Conservation (phyloP, 2,888 invertebrate genomes). For the Drosophila falleni region DNA sequence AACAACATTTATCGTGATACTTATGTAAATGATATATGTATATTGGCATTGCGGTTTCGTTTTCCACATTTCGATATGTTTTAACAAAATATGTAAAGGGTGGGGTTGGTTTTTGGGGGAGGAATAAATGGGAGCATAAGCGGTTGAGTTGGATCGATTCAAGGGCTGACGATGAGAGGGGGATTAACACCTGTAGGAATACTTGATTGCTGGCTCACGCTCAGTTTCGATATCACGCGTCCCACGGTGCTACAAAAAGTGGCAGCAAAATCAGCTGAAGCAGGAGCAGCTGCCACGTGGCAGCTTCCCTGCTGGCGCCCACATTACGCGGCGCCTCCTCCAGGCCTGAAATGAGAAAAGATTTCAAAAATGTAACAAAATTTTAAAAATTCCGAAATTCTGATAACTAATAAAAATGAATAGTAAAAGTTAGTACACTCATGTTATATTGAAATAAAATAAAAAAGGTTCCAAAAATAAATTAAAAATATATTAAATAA, state of each 20-base stretch:
- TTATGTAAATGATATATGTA: constrained; percentile 75
- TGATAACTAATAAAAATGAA: too few relatives aligned
- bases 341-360: constrained; percentile 51
- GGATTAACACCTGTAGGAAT: constrained; percentile 75
- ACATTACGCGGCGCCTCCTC: constrained; percentile 73
- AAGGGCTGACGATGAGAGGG: constrained; percentile 21
- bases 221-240: constrained; percentile 73
- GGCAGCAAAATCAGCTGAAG: constrained; percentile 32
- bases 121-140: constrained; percentile 50
- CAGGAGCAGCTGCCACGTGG: constrained; percentile 36
- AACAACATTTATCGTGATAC: constrained; percentile 55
- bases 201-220: constrained; percentile 76
- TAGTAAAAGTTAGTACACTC: too few relatives aligned
- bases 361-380: not conserved
- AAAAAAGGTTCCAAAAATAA: too few relatives aligned
- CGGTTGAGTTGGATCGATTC: constrained; percentile 33
- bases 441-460: too few relatives aligned
- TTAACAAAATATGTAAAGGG: constrained; percentile 15
- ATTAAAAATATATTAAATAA: too few relatives aligned
- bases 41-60: constrained; percentile 21
- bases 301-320: constrained; percentile 35
- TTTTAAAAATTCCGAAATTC: too few relatives aligned
- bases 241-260: constrained; percentile 39
- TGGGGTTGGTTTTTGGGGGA: not conserved
- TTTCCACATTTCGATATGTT: constrained; percentile 16